Evolutionary conservation across 2,797 vertebrate genomes (phyloP).

Genomic region (Myiothlypis coronata): DNA sequence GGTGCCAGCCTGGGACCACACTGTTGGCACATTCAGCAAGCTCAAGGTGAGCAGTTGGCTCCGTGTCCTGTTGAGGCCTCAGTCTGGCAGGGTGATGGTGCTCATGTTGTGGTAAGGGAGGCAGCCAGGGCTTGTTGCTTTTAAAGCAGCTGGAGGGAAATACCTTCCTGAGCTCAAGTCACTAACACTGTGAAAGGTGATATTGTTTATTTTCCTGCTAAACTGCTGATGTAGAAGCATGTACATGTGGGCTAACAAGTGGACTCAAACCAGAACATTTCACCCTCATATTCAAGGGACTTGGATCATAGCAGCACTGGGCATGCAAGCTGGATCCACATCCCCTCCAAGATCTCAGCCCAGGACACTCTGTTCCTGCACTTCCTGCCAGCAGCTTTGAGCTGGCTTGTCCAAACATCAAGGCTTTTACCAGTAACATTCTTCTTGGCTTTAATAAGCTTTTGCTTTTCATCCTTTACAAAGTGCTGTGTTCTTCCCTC

Average conservation of each 20-base stretch:
- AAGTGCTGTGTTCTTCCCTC: neutral
- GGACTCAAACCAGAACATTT: neutral
- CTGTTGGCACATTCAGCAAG: conserved; percentile 90
- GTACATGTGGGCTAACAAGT: neutral
- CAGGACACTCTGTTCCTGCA: neutral
- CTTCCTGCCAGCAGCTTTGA: conserved; percentile 28
- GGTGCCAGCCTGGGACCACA: conserved; percentile 95
- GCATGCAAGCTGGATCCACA: neutral
- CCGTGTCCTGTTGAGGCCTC: neutral
- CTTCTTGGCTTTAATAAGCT: neutral
- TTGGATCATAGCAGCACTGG: neutral
- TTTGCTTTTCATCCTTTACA: neutral
- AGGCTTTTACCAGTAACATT: conserved; percentile 12
- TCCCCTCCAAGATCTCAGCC: neutral
- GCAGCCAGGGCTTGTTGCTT: neutral
- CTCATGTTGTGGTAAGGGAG: neutral
- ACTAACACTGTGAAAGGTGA: neutral
- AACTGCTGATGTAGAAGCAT: neutral
- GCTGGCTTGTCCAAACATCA: neutral
- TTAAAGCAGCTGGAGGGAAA: neutral
- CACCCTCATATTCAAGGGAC: neutral
- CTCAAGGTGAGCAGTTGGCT: conserved; percentile 83
- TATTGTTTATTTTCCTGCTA: neutral
- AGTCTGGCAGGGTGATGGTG: neutral
- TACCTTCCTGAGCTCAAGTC: neutral